Conservation (phyloP, 1,140 invertebrate species). For the Branchinecta lindahli region DNA sequence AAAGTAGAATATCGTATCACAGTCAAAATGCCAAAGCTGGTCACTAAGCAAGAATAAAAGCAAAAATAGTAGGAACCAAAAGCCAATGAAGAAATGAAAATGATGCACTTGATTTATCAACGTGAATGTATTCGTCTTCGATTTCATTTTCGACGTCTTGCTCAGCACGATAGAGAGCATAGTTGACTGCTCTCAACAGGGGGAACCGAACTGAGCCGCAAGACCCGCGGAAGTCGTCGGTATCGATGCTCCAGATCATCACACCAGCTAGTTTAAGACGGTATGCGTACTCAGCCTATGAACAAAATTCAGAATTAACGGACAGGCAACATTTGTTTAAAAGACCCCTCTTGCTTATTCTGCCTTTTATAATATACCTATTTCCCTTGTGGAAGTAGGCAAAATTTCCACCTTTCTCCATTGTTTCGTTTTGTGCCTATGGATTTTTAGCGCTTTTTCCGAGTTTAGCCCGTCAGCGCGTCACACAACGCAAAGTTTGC, state of each 20-base stretch:
- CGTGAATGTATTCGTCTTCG: background rate
- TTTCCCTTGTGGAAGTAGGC: too few species aligned
- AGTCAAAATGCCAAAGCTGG: too few species aligned
- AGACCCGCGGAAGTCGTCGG: conserved; percentile 36
- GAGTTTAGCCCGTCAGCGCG: too few species aligned
- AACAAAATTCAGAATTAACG: background rate
- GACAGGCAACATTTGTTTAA: background rate
- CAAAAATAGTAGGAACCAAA: background rate
- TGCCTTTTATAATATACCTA: too few species aligned
- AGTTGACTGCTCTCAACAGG: conserved; percentile 40
- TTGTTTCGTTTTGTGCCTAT: too few species aligned
- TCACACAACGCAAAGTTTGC: too few species aligned
- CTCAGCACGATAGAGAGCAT: conserved; percentile 25
- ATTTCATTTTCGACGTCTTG: conserved; percentile 16
- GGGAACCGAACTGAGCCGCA: conserved; percentile 37
- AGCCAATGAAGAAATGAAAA: background rate
- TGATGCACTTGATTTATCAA: background rate
- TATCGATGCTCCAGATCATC: conserved; percentile 38
- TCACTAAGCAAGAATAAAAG: background rate
- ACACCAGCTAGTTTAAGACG: conserved; percentile 35
- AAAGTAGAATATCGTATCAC: too few species aligned
- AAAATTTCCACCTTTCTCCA: too few species aligned
- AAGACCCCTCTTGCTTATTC: too few species aligned
- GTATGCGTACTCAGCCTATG: conserved; percentile 27
- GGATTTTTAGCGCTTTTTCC: too few species aligned